Conservation (phyloP, 2,797 vertebrate species). For the Alectoris magna region DNA sequence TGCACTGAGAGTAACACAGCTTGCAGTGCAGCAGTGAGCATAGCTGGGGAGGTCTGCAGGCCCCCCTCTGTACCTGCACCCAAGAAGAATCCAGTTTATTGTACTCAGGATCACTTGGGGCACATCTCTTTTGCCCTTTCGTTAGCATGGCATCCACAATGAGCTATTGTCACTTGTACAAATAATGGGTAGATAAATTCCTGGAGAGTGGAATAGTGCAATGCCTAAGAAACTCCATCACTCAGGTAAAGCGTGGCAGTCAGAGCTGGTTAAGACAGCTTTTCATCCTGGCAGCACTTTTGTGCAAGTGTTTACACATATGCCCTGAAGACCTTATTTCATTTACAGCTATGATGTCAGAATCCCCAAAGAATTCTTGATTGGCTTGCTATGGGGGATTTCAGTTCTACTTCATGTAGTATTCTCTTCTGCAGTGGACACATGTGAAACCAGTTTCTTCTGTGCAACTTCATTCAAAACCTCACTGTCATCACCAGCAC, state of each 20-base stretch:
- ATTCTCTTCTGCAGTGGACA: background rate
- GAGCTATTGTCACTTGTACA: background rate
- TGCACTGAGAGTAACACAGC: background rate
- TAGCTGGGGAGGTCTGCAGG: background rate
- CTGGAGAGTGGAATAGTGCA: background rate
- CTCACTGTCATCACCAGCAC: background rate
- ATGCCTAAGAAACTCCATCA: background rate
- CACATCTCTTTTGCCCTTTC: background rate
- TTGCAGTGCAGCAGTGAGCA: background rate
- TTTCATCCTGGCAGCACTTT: background rate
- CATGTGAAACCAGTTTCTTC: conserved; percentile 40
- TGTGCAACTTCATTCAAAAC: conserved; percentile 5
- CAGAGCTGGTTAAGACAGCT: background rate
- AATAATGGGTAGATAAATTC: accelerated
- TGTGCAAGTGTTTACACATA: background rate
- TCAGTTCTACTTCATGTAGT: background rate
- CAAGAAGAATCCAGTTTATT: background rate
- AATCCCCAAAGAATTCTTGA: background rate
- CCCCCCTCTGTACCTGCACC: background rate
- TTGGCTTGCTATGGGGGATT: background rate
- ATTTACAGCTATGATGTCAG: background rate
- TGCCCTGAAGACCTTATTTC: background rate
- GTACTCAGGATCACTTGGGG: background rate
- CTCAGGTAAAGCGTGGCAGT: background rate
- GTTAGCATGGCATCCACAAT: accelerated